A percentile compares a stretch with the other conserved stretches of the same genome.
Conservation (phyloP, 2,113 vertebrate species). For the Acinonyx jubatus region DNA sequence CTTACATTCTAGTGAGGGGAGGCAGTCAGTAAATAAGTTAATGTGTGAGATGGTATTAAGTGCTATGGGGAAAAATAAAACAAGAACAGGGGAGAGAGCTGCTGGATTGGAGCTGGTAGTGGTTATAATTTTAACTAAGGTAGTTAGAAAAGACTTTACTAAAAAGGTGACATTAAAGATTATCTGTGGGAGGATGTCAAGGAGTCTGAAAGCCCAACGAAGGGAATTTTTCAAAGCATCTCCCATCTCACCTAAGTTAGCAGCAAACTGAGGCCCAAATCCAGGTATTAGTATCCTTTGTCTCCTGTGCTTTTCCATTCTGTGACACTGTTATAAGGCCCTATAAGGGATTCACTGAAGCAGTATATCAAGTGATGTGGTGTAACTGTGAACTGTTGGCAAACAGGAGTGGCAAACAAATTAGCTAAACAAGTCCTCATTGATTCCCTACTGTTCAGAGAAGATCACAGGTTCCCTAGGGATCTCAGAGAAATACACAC, state of each 20-base stretch:
- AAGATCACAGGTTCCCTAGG: conserved; percentile 52
- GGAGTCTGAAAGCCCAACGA: not conserved
- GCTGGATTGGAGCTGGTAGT: not conserved
- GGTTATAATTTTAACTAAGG: not conserved
- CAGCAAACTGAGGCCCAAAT: not conserved
- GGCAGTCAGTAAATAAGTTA: not conserved
- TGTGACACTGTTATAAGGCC: not conserved
- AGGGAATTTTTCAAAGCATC: not conserved
- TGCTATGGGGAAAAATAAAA: conserved; percentile 14
- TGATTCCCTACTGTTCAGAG: conserved; percentile 71
- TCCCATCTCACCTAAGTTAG: not conserved
- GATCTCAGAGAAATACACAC: conserved; percentile 41
- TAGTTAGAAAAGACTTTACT: not conserved
- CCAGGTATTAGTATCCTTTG: not conserved
- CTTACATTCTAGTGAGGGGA: not conserved
- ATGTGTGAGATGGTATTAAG: not conserved
- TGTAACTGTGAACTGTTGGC: conserved; percentile 68
- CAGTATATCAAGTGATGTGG: not conserved
- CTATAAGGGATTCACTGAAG: conserved; percentile 12
- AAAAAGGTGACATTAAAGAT: not conserved
- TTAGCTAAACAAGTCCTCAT: conserved; percentile 73
- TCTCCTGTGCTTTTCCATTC: not conserved
- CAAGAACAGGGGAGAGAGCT: not conserved
- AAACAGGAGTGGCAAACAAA: conserved; percentile 73
- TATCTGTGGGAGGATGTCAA: not conserved